Base-by-base conservation (phyloP, 2,888 invertebrate genomes). In the Phortica okadai region DNA sequence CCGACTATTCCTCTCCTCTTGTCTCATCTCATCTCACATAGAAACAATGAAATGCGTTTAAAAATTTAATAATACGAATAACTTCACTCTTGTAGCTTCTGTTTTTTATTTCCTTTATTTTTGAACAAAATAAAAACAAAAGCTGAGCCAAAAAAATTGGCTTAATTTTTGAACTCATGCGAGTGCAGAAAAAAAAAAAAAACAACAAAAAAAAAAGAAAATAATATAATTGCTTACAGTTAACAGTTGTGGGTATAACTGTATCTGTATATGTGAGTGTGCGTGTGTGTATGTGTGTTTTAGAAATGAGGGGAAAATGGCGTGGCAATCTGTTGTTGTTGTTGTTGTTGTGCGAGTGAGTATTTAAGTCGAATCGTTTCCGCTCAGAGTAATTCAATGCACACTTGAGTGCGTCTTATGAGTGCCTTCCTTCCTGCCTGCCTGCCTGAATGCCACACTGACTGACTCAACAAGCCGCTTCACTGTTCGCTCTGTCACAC, bases 331-430 rank as follows among this genome's bases (percentile, higher is more conserved):
- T 50, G 50, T 50, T 8, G 10, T 11, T 50, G 50, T 50, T 33
- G 33, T 33, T 33, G 33, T 33, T 33, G 33, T 33, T 33, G 81
- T 77, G 79, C 82, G 79, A 81, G 3, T n/a, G 44, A 82, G 77
- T 81, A 83, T 81, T 81, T 78, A 75, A 79, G 79, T 76, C 80
- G 82, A 59, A 76, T 41, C 74, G 78, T 79, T 70, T 76, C 72
- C 73, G 76, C 78, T 80, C 69, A 80, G 84, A 85, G 82, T 84
- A 79, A 82, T 44, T 67, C 33, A 41, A 67, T 84, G 82, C 84
- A 87, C 87, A 87, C 87, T 87, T 81, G 83, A 84, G 83, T 85
- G 85, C 85, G 76, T 80, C 76, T 73, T 73, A 58, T 14, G 56
- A 58, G 58, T 14, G 70, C 77, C 69, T 66, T 74, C 70, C 74